Conservation (phyloP, 2,113 vertebrate species). For the Anoplopoma fimbria region DNA sequence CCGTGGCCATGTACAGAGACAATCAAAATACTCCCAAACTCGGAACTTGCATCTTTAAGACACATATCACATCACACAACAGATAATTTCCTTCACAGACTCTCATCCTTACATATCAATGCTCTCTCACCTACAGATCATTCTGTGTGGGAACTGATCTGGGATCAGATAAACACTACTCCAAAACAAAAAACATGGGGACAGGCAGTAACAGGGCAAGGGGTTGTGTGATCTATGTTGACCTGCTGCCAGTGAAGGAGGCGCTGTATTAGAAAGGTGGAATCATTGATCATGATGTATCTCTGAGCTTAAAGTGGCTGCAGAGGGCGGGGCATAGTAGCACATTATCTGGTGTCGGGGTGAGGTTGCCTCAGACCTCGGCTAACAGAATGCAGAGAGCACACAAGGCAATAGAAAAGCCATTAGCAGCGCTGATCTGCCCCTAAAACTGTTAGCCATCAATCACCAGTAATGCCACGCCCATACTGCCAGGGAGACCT, state of each 20-base stretch:
- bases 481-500: slow-evolving; percentile 9
- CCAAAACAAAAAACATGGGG: neutral
- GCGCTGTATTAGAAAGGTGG: slow-evolving; percentile 9
- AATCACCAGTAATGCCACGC: slow-evolving; percentile 38
- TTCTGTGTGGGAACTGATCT: too few species aligned
- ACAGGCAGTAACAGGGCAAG: neutral
- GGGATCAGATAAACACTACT: too few species aligned
- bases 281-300: slow-evolving; percentile 41
- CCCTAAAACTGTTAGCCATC: slow-evolving; percentile 46
- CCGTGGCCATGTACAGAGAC: too few species aligned
- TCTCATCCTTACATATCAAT: too few species aligned
- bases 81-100: too few species aligned
- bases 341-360: slow-evolving; percentile 52
- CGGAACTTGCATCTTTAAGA: too few species aligned
- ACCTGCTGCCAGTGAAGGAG: slow-evolving; percentile 11
- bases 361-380: slow-evolving; percentile 30
- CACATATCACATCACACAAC: too few species aligned
- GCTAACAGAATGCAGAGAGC: slow-evolving; percentile 30
- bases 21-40: too few species aligned
- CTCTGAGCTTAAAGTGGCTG: slow-evolving; percentile 38
- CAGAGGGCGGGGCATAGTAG: slow-evolving; percentile 23
- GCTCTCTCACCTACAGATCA: too few species aligned
- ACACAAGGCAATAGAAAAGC: slow-evolving; percentile 49
- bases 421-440: slow-evolving; percentile 54
- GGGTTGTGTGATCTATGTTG: neutral